These are phyloP conservation scores for Drosophila carrolli DNA, from an alignment of 1,140 invertebrate genomes.

Conservation along the genomic window DNA sequence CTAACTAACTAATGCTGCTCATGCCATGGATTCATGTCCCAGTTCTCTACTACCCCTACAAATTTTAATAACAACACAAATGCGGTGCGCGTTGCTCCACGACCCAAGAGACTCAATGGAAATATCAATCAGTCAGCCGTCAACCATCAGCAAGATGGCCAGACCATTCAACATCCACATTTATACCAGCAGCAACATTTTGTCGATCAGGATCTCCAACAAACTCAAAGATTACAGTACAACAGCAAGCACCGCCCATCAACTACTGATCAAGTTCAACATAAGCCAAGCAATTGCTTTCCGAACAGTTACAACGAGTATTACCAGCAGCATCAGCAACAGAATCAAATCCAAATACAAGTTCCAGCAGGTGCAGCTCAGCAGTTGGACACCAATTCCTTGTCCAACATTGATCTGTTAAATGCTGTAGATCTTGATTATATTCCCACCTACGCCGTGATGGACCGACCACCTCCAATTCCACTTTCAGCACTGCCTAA, in stretches of 20 bases:
- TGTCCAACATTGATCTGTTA: constrained; percentile 53
- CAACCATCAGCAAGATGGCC: constrained; percentile 50
- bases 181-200: constrained; percentile 45
- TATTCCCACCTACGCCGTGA: constrained; percentile 63
- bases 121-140: constrained; percentile 65
- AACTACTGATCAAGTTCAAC: constrained; percentile 40
- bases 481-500: constrained; percentile 41
- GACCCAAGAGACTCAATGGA: constrained; percentile 79
- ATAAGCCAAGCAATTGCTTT: constrained; percentile 74
- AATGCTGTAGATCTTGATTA: constrained; percentile 70
- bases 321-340: constrained; percentile 60
- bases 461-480: constrained; percentile 52
- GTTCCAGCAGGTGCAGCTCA: constrained; percentile 39
- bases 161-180: constrained; percentile 54
- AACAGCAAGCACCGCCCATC: constrained; percentile 65
- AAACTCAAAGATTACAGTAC: constrained; percentile 53
- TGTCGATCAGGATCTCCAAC: constrained; percentile 50
- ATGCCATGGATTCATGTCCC: constrained; percentile 12
- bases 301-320: constrained; percentile 75
- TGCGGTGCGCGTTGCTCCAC: constrained; percentile 78
- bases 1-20: constrained; percentile 23
- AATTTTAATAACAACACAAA: constrained; percentile 84
- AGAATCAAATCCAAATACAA: constrained; percentile 39
- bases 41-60: constrained; percentile 82
- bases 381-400: constrained; percentile 58